Evolutionary conservation across 2,113 vertebrate genomes (phyloP), one percentile per base, ranked within the genome.

Genomic region (Dryoscopus gambensis): DNA sequence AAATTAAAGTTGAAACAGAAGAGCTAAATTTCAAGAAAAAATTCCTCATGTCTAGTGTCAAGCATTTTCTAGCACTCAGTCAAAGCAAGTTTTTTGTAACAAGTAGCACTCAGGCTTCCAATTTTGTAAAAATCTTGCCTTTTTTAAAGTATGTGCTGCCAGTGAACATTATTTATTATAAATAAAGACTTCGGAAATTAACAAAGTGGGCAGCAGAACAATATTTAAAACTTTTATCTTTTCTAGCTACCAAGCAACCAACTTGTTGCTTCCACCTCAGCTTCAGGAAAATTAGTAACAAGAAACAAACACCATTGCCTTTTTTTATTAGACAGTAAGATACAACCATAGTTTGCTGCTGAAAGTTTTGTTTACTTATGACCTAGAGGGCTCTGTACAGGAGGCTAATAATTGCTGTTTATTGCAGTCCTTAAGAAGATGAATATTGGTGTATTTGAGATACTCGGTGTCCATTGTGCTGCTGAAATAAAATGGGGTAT

Each of bases 271-370:
- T 83, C 21, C 13, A 19, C 39, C 60, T 59, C 10, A 60, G 15
- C 50, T 64, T 71, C 49, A 73, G 28, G 18, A 62, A 69, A 68
- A 76, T 50, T 10, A 39, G n/a, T 49, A 89, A 22, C 8, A 46
- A 35, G 53, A 62, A 40, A 0, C 7, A 64, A 65, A 31, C 4
- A 28, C 2, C 1, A 0, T 28, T 70, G 12, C 1, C 11, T 67
- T 78, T 63, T 82, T 25, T 18, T 56, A 5, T 42, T 64, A 55
- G 15, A 63, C 7, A 21, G 7, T 64, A 37, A 73, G 46, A 44
- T 18, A 60, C 9, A 77, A 11, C 1, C 15, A 3, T 13, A 22
- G 4, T 15, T 68, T 93, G 10, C 21, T 69, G 15, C 7, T 57
- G 28, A 89, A 84, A 62, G 3, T 31, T 64, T 42, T 73, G 40